Conservation (phyloP, 2,113 vertebrate species). For the Oryzias melastigma region DNA sequence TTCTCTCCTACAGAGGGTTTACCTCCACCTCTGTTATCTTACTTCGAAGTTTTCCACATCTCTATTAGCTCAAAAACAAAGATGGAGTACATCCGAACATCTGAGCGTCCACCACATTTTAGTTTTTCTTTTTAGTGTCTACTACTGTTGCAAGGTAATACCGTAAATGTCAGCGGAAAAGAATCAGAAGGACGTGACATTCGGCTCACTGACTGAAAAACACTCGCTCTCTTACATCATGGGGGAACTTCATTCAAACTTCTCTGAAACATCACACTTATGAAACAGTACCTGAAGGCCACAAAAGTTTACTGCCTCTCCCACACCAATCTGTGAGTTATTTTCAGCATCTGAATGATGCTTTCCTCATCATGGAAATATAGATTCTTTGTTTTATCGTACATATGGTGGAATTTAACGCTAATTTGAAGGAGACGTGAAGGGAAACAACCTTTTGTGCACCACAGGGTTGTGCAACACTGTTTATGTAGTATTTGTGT, state of each 20-base stretch:
- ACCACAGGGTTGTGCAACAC: too few species aligned
- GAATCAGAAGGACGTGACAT: conserved; percentile 60
- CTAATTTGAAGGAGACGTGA: not conserved
- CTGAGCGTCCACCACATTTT: too few species aligned
- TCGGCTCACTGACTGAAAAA: conserved; percentile 44
- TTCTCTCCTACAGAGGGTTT: conserved; percentile 58
- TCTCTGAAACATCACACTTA: conserved; percentile 44
- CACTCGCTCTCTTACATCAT: conserved; percentile 12
- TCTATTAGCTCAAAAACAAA: not conserved
- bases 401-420: not conserved
- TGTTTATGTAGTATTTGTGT: not conserved
- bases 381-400: conserved; percentile 1
- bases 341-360: conserved; percentile 19
- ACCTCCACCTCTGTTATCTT: conserved; percentile 32
- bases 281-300: conserved; percentile 38
- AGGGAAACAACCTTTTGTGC: not conserved
- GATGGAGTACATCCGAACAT: too few species aligned
- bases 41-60: not conserved
- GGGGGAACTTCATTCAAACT: conserved; percentile 50
- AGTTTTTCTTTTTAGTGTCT: not conserved
- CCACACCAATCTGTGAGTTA: conserved; percentile 18
- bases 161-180: conserved; percentile 74
- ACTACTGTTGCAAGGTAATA: conserved; percentile 17
- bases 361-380: conserved; percentile 39
- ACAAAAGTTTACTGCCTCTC: conserved; percentile 37